phyloP scores from a whole-genome alignment of 2,797 vertebrate genomes.

The Coracias cyanogaster region DNA sequence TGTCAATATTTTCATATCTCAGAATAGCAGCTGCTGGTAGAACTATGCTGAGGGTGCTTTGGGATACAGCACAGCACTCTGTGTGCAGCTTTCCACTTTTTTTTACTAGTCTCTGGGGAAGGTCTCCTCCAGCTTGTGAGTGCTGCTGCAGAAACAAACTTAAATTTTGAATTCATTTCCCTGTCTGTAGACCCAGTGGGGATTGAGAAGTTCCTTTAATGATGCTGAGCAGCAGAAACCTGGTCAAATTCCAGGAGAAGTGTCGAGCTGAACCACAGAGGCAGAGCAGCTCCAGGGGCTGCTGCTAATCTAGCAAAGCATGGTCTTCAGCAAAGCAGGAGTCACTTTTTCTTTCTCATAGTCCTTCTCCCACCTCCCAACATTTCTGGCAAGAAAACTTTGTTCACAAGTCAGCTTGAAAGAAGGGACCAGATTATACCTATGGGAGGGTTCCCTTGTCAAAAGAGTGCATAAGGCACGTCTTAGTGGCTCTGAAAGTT shows the following conservation, averaged over 20 bases:
- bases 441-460: not conserved
- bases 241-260: not conserved
- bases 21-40: not conserved
- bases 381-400: not conserved
- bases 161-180: not conserved
- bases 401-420: not conserved
- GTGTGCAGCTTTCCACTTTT: not conserved
- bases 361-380: not conserved
- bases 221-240: not conserved
- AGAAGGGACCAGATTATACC: not conserved
- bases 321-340: not conserved
- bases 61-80: not conserved
- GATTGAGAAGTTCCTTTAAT: not conserved
- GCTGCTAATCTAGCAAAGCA: not conserved
- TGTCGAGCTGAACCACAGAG: not conserved
- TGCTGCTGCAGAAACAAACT: not conserved
- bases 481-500: not conserved
- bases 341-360: not conserved
- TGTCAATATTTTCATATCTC: not conserved
- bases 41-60: not conserved
- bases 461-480: not conserved
- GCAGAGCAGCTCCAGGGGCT: not conserved
- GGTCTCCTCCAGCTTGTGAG: not conserved
- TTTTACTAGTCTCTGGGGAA: not conserved
- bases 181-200: not conserved